Evolutionary conservation across 2,888 invertebrate genomes (phyloP).

Genomic region (Acrobasis consociella): DNA sequence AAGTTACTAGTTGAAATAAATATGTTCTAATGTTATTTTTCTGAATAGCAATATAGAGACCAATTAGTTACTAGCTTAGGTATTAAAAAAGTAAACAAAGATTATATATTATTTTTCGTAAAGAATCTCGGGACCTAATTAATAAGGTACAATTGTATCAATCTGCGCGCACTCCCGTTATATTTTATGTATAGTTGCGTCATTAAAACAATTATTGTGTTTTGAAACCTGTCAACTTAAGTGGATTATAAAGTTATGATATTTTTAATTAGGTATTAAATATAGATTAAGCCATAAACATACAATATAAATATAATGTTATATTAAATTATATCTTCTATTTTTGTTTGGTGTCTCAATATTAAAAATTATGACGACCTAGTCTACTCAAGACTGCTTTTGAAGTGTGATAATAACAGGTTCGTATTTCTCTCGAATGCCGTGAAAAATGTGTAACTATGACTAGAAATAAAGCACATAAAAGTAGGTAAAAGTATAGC

Average conservation of each 20-base stretch:
- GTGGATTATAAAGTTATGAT: slow-evolving; percentile 13
- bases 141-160: neutral
- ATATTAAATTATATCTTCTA: slow-evolving; percentile 24
- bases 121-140: neutral
- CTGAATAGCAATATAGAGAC: slow-evolving; percentile 9
- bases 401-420: slow-evolving; percentile 11
- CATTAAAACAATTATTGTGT: neutral
- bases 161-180: neutral
- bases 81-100: neutral
- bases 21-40: neutral
- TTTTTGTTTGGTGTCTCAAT: slow-evolving; percentile 24
- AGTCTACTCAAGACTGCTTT: slow-evolving; percentile 44
- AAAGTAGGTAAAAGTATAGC: neutral
- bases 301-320: slow-evolving; percentile 24
- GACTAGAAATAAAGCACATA: neutral
- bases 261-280: slow-evolving; percentile 21
- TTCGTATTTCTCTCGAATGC: neutral
- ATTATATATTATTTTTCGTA: neutral
- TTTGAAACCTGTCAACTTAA: slow-evolving; percentile 4
- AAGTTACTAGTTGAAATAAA: neutral
- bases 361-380: slow-evolving; percentile 31
- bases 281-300: slow-evolving; percentile 15
- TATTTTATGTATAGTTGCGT: neutral
- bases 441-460: neutral
- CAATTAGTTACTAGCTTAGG: slow-evolving; percentile 7